A percentile compares a stretch with the other conserved stretches of the same genome.
Evolutionary conservation across 2,797 vertebrate genomes (phyloP).

Genomic region (Cyprinodon diabolis): DNA sequence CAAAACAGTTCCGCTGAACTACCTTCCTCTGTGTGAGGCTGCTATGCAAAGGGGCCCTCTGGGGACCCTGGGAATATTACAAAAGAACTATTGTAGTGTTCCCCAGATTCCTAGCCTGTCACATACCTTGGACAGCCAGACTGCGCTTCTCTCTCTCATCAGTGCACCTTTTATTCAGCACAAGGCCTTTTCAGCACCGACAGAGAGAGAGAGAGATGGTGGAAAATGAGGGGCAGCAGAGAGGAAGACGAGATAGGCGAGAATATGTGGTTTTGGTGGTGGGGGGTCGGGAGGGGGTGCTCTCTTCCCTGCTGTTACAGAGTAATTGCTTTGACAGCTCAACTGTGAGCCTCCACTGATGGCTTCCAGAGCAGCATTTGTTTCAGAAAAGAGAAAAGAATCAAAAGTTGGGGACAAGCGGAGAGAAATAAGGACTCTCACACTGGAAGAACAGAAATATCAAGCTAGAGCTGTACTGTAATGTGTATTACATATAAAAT

Average conservation of each 20-base stretch:
- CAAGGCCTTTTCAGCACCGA: conserved; percentile 56
- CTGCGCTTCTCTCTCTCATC: conserved; percentile 55
- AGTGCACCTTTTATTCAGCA: conserved; percentile 58
- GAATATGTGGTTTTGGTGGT: neutral
- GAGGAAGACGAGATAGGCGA: conserved; percentile 42
- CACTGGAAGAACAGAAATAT: neutral
- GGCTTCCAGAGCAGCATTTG: conserved; percentile 41
- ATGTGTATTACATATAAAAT: neutral
- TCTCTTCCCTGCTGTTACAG: conserved; percentile 62
- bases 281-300: conserved; percentile 11
- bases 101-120: conserved; percentile 60
- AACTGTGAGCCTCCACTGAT: conserved; percentile 57
- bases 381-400: conserved; percentile 17
- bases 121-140: conserved; percentile 64
- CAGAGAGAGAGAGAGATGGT: conserved; percentile 45
- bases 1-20: conserved; percentile 11
- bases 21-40: conserved; percentile 21
- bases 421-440: neutral
- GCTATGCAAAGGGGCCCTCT: conserved; percentile 25
- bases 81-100: conserved; percentile 70
- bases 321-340: conserved; percentile 76
- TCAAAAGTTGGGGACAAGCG: neutral
- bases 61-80: conserved; percentile 54
- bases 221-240: conserved; percentile 16
- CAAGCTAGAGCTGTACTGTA: neutral